Base-by-base conservation (phyloP, 2,888 invertebrate species). In the Drosophila rellima region DNA sequence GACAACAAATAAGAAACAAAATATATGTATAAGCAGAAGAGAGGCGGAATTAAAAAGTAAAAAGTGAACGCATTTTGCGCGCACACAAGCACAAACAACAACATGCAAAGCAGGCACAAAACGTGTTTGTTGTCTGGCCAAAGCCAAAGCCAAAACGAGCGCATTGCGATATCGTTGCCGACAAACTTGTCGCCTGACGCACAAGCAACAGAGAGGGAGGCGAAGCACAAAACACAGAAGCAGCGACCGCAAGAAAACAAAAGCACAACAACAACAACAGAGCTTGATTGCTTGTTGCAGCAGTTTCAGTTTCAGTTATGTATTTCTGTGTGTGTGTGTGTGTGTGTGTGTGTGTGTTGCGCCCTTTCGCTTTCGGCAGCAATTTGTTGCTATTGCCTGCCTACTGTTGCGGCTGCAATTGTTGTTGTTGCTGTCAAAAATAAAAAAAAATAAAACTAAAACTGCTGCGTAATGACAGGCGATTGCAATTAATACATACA, bases 361-460 rank as follows among this genome's bases (percentile, higher is more conserved):
- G 86, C 88, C 88, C 89, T 84, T 84, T 84, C 84, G 89, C 89
- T 84, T 84, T 84, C 89, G 78, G 87, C 74, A 80, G 68, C 68
- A 71, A 79, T 60, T 75, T 80, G 62, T 67, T 70, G 63, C 45
- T 77, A 66, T 70, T 65, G 61, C 48, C n/a, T 50, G 56, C 40
- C 39, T 60, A 26, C 47, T 70, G 62, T 26, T 65, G 51, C 54
- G 48, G 62, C 37, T 70, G 65, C 51, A 54, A 10, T 56, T 69
- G 48, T 8, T 45, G 26, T 20, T 56, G 26, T 29, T 55, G 26
- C 18, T 40, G 40, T 8, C 33, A 48, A 68, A 70, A 57, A 52
- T 45, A 52, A 65, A 45, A 62, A 60, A 51, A 29, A 26, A 61
- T 44, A 10, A 57, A 33, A 18, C 26, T 54, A 42, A 69, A 70